Base-by-base conservation (phyloP, 2,113 vertebrate species). In the Glaucomys volans region DNA sequence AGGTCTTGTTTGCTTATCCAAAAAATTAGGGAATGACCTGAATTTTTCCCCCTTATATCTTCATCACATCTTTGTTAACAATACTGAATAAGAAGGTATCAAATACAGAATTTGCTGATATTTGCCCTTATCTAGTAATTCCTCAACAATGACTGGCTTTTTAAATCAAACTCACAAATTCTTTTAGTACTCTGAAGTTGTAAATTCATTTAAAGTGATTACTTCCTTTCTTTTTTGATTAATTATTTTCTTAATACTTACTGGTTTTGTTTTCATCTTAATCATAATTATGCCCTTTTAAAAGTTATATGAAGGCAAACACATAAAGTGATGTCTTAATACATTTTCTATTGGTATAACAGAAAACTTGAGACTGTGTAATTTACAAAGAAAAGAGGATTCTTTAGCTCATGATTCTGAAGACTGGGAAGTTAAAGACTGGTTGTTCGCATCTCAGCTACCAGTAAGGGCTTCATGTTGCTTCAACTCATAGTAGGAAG, bases 241-340 rank as follows among this genome's bases (percentile, higher is more conserved):
- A 26, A 52, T 52, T 57, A 22, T 5, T 35, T 93, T 92, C 47
- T 18, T 62, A 7, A 75, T 57, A 83, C 1, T 79, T 93, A 71
- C 16, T 64, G 54, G 32, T 81, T 94, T 76, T 91, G 44, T 84
- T 74, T 96, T 91, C 28, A 12, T 93, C 42, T 93, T 87, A 59
- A 79, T 62, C 12, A 42, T 52, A 66, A 52, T 75, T 47, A 67
- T 52, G 54, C 42, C 42, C 9, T 89, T 89, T 80, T 47, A 66
- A 87, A 93, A 74, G 54, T 74, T 92, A 84, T 16, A 83, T 10
- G 74, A 50, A 74, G 50, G 64, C 8, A 86, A 72, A 62, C 32
- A 44, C 12, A 82, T 59, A 74, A 64, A 74, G 28, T 14, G 67
- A 44, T 85, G 44, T 37, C 57, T 79, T 50, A 37, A 35, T 74